Percentiles rank a stretch among this genome's conserved stretches.
phyloP scores from a whole-genome alignment of 2,888 invertebrate species.

The Ophion obscuratus region DNA sequence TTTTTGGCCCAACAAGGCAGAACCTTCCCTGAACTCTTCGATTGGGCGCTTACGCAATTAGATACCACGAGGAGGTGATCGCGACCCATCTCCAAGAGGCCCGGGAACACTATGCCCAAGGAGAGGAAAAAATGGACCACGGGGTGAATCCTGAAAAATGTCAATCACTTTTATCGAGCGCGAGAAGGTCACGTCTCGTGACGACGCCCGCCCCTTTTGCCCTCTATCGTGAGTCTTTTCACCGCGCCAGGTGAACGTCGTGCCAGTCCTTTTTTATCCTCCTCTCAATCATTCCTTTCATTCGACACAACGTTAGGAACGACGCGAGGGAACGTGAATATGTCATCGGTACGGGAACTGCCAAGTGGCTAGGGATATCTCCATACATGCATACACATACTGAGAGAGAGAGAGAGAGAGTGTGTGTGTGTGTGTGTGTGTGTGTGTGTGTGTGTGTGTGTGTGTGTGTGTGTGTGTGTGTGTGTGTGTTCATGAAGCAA shows the following conservation, averaged over 20 bases:
- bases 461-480: background rate
- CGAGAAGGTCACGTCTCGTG: conserved; percentile 42
- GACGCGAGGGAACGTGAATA: conserved; percentile 37
- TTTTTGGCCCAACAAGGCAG: too few species aligned
- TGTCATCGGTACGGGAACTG: conserved; percentile 47
- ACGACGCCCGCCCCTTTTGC: background rate
- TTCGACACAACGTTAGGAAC: conserved; percentile 56
- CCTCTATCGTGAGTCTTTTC: conserved; percentile 39
- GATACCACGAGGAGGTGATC: too few species aligned
- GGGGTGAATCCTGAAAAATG: conserved; percentile 35
- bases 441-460: too few species aligned
- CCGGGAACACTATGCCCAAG: too few species aligned
- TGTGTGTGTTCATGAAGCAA: background rate
- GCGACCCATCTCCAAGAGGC: too few species aligned
- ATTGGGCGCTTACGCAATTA: too few species aligned
- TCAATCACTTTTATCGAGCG: conserved; percentile 48
- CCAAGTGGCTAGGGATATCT: conserved; percentile 15
- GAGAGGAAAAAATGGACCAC: background rate
- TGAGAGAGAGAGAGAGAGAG: too few species aligned
- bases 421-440: background rate
- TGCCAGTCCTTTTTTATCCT: conserved; percentile 31
- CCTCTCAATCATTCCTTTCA: conserved; percentile 66
- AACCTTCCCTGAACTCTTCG: too few species aligned
- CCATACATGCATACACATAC: background rate
- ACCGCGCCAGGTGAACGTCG: conserved; percentile 30